Evolutionary conservation across 2,888 invertebrate species (phyloP).

Genomic region (Teleogryllus oceanicus): DNA sequence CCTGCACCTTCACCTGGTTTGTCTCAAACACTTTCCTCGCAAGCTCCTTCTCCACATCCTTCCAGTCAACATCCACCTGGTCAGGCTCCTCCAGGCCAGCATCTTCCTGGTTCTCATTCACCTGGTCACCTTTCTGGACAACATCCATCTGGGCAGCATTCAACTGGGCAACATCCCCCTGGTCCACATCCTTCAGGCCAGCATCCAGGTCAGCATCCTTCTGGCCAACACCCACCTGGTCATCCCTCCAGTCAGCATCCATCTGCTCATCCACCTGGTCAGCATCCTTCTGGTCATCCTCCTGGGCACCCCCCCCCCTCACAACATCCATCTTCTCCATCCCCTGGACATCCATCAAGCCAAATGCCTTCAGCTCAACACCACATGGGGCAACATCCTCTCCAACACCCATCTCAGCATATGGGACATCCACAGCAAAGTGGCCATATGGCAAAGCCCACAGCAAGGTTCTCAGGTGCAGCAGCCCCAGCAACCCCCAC

Average conservation of each 20-base stretch:
- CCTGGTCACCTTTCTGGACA: background rate
- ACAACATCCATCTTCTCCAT: slow-evolving; percentile 21
- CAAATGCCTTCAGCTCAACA: background rate
- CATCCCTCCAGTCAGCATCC: background rate
- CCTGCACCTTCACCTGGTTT: background rate
- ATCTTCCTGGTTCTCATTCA: background rate
- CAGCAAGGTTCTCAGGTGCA: slow-evolving; percentile 41
- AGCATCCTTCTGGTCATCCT: background rate
- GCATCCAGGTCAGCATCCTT: background rate
- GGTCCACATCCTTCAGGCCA: background rate
- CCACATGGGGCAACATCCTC: background rate
- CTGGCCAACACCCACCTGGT: background rate
- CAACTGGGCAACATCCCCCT: background rate
- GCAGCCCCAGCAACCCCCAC: slow-evolving; percentile 21
- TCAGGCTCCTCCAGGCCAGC: background rate
- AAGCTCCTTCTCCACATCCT: background rate
- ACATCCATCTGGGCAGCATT: background rate
- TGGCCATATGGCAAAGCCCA: background rate
- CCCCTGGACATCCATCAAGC: background rate
- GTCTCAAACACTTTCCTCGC: background rate
- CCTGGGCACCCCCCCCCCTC: slow-evolving; percentile 19
- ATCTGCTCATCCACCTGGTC: background rate
- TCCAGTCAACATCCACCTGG: background rate
- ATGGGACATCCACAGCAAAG: background rate
- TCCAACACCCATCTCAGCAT: background rate